Percentiles rank a stretch among this genome's conserved stretches.
Evolutionary conservation across 1,140 invertebrate genomes (phyloP).

Genomic region (Ephestia elutella): DNA sequence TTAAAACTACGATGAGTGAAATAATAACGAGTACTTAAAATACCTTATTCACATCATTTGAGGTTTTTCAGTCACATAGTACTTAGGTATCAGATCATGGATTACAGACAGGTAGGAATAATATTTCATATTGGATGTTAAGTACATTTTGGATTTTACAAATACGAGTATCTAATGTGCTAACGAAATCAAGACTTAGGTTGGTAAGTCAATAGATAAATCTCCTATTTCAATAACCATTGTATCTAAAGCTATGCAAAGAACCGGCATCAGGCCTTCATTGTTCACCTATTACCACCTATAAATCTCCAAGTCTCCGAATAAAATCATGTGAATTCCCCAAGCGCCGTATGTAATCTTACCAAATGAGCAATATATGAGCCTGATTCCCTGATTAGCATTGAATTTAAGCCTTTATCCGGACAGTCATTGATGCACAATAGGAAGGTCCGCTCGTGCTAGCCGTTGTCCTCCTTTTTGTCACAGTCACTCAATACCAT

Average conservation of each 20-base stretch:
- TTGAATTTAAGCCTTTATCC: conserved; percentile 24
- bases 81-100: no score
- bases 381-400: conserved; percentile 21
- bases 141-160: no score
- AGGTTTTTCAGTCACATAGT: no score
- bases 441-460: conserved; percentile 26
- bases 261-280: background rate
- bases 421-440: conserved; percentile 24
- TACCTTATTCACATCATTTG: no score
- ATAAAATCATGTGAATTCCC: conserved; percentile 3
- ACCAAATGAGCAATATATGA: conserved; percentile 11
- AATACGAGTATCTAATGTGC: no score
- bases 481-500: conserved; percentile 27
- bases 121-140: no score
- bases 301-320: conserved; percentile 3
- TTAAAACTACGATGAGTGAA: no score
- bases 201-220: no score
- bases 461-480: conserved; percentile 22
- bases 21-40: no score
- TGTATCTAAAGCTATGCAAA: background rate
- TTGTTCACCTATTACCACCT: background rate
- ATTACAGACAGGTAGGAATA: no score
- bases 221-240: no score
- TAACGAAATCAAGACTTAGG: no score
- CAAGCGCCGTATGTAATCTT: background rate